Conservation (phyloP, 2,888 invertebrate species). For the Stenichneumon culpator region DNA sequence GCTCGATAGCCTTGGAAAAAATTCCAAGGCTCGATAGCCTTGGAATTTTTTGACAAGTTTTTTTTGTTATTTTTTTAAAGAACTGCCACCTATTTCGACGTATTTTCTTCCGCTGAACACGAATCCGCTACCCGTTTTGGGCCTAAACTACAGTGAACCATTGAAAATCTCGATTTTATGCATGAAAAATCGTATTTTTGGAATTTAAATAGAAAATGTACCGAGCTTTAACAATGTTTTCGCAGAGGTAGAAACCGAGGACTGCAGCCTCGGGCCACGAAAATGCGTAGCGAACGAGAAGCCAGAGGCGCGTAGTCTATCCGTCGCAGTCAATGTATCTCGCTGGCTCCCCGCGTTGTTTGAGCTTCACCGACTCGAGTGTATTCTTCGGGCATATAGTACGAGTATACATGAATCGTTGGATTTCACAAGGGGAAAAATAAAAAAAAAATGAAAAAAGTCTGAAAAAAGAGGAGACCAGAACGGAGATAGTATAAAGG, state of each 20-base stretch:
- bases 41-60: no score
- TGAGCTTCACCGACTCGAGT: background rate
- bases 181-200: no score
- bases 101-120: no score
- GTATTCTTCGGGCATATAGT: background rate
- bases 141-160: no score
- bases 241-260: background rate
- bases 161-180: no score
- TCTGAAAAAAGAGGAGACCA: background rate
- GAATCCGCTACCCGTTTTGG: no score
- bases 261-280: slow-evolving; percentile 20
- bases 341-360: background rate
- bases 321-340: background rate
- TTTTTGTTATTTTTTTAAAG: no score
- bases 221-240: slow-evolving; percentile 43
- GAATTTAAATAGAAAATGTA: no score
- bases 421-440: background rate
- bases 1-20: no score
- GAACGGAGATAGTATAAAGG: background rate
- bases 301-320: background rate
- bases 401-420: background rate
- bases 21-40: no score
- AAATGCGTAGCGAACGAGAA: slow-evolving; percentile 5
- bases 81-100: no score
- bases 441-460: background rate